These are phyloP conservation scores for Pachypeltis micranthus DNA, from an alignment of 1,140 invertebrate genomes.

Conservation along the genomic window DNA sequence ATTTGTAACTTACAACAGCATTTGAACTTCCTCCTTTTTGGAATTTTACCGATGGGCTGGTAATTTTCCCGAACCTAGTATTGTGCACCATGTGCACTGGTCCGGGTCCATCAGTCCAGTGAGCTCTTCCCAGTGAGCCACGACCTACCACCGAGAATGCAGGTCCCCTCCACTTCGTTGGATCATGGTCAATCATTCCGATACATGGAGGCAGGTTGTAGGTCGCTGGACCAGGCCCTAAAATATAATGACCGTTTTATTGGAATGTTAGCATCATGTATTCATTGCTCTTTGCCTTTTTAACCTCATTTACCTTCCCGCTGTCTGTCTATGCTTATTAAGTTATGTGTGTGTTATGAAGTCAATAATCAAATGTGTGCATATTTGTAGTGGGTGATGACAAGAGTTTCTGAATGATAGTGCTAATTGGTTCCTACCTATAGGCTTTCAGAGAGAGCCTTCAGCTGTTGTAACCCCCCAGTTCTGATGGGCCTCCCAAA, in stretches of 20 bases:
- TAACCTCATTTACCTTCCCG: too few relatives aligned
- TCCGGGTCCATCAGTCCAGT: constrained; percentile 35
- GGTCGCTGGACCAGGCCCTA: constrained; percentile 49
- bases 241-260: neutral
- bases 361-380: too few relatives aligned
- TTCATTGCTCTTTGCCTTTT: too few relatives aligned
- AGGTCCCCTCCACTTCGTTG: constrained; percentile 42
- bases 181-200: constrained; percentile 44
- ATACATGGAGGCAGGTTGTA: constrained; percentile 44
- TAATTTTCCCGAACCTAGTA: constrained; percentile 37
- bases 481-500: too few relatives aligned
- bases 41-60: constrained; percentile 36
- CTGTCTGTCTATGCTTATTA: too few relatives aligned
- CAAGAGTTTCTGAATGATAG: too few relatives aligned
- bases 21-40: neutral
- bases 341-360: too few relatives aligned
- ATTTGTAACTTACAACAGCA: neutral
- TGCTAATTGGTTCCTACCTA: too few relatives aligned
- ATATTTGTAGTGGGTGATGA: too few relatives aligned
- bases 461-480: too few relatives aligned
- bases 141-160: constrained; percentile 34
- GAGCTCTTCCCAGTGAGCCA: constrained; percentile 38
- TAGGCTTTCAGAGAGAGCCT: too few relatives aligned
- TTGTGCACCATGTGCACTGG: constrained; percentile 39
- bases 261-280: too few relatives aligned